These are phyloP conservation scores for Agelas oroides DNA, from an alignment of 37 sponge, comb jelly and placozoan species.

Conservation along the genomic window DNA sequence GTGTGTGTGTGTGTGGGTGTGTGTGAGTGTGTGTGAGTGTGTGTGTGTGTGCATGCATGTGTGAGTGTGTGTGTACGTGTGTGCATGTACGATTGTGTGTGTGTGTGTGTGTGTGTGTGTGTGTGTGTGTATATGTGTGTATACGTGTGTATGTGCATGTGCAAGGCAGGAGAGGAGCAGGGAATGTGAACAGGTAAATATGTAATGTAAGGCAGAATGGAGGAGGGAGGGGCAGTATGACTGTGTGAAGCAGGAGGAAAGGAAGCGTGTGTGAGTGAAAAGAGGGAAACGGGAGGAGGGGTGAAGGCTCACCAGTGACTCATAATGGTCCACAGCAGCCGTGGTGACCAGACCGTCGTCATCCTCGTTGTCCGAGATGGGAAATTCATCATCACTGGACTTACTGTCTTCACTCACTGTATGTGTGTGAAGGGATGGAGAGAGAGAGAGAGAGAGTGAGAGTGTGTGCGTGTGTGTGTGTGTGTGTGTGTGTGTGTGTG, in stretches of 20 bases:
- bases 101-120: slow-evolving; percentile 41
- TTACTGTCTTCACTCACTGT: slow-evolving; percentile 2
- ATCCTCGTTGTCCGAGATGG: slow-evolving; percentile 40
- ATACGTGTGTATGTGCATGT: slow-evolving; percentile 1
- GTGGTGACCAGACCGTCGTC: neutral
- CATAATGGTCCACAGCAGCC: slow-evolving; percentile 39
- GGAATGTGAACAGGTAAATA: too few relatives aligned
- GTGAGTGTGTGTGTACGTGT: slow-evolving; percentile 43
- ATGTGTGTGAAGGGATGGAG: neutral
- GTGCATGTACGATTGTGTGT: too few relatives aligned
- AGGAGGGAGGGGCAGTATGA: neutral
- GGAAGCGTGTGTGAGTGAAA: neutral
- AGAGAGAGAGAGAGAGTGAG: too few relatives aligned
- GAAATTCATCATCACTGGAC: slow-evolving; percentile 53
- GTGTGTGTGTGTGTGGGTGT: too few relatives aligned
- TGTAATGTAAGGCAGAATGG: too few relatives aligned
- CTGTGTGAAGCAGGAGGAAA: neutral
- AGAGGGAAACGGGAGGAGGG: neutral
- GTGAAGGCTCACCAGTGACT: slow-evolving; percentile 38
- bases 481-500: too few relatives aligned
- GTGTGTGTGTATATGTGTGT: slow-evolving; percentile 36
- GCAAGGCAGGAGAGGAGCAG: neutral
- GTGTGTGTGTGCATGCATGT: too few relatives aligned
- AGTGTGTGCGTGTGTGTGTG: too few relatives aligned
- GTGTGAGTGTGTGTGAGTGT: too few relatives aligned